Percentiles rank a stretch among this genome's conserved stretches.
These are phyloP conservation scores for Zonitis immaculata DNA, from an alignment of 2,888 invertebrate species.

Conservation along the genomic window DNA sequence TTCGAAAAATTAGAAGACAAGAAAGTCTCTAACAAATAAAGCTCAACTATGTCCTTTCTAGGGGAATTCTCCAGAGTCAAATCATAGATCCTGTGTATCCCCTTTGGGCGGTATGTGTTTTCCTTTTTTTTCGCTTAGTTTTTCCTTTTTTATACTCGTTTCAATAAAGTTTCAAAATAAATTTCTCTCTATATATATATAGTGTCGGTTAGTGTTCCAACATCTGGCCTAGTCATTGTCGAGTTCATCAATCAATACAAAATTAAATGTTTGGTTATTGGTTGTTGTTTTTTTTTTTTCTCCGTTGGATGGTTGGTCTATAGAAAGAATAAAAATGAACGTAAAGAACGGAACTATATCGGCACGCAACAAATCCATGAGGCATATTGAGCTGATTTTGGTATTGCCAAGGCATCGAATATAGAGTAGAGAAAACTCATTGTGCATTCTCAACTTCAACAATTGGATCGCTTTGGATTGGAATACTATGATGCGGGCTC, in stretches of 20 bases:
- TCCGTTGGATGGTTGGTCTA: too few species aligned
- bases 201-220: constrained; percentile 10
- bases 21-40: not conserved
- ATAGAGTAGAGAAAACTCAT: constrained; percentile 28
- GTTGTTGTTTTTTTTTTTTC: not conserved
- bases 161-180: constrained; percentile 5
- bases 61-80: not conserved
- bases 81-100: not conserved
- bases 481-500: constrained; percentile 39
- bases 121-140: constrained; percentile 1
- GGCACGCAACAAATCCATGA: constrained; percentile 12
- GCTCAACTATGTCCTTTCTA: not conserved
- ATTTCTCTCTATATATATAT: too few species aligned
- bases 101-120: too few species aligned
- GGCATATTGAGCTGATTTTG: constrained; percentile 2
- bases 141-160: constrained; percentile 6
- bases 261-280: constrained; percentile 8
- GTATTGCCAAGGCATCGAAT: constrained; percentile 12
- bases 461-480: constrained; percentile 35
- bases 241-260: constrained; percentile 19
- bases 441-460: constrained; percentile 33
- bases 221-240: constrained; percentile 13
- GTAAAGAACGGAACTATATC: constrained; percentile 10
- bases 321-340: not conserved
- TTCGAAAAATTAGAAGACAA: not conserved